Base-by-base conservation (phyloP, 2,797 vertebrate species). In the Notamacropus eugenii region DNA sequence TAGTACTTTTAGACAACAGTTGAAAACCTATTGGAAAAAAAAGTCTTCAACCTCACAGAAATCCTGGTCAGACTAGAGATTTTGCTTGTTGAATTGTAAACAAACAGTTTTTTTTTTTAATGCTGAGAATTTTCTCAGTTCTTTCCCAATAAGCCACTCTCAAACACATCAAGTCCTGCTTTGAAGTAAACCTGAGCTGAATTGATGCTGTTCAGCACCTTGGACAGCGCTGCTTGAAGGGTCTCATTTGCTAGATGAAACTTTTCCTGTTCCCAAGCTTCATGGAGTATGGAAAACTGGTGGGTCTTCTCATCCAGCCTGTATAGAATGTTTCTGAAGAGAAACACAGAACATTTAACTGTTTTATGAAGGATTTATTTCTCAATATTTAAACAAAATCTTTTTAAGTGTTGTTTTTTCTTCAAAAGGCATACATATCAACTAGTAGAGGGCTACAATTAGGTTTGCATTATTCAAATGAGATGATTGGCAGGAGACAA, bases 281-380 rank as follows among this genome's bases (percentile, higher is more conserved):
- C 99, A 96, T 98, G 98, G 93, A 99, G 98, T 87, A 99, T 98
- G 95, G 99, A 99, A 97, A 99, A 99, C 95, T 98, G 98, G 74
- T 98, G 97, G 46, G 98, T 98, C 97, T 98, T 98, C 96, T 98
- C 99, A 97, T 99, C 99, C 93, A 99, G 98, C 95, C 98, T 99
- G 98, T 99, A 99, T 62, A 99, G 98, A 97, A 99, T 99, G 97
- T 99, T 99, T 98, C 99, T 99, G 95, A 95, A 98, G 98, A 95
- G 96, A 98, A 97, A 97, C 95, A 95, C 16, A 19, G 6, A 95
- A 92, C 57, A 27, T 19, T 13, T 97, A 93, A 96, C 50, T 92
- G 54, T 93, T 90, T 58, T 11, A 54, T 62, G 19, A 28, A 74
- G 2, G 22, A 82, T 40, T 74, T 82, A 46, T 22, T 82, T 46